phyloP scores from a whole-genome alignment of 2,113 vertebrate genomes.

The Raja brachyura region DNA sequence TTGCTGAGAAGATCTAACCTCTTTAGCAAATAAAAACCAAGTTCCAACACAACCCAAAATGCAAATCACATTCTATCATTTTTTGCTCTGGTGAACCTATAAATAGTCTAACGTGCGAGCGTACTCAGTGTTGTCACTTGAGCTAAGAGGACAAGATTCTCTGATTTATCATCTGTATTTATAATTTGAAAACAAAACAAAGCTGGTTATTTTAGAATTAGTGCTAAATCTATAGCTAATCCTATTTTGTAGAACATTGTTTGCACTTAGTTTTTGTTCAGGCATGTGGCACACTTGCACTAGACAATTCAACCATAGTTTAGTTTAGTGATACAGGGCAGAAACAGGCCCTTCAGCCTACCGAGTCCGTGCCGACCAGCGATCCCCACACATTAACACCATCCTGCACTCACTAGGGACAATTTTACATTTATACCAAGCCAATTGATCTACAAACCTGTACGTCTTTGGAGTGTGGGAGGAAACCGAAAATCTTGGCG shows the following conservation, averaged over 20 bases:
- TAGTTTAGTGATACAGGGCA: too few relatives aligned
- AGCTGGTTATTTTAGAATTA: background rate
- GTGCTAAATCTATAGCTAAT: background rate
- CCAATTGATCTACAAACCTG: too few relatives aligned
- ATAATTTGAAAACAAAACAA: conserved; percentile 12
- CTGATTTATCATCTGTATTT: background rate
- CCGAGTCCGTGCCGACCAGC: too few relatives aligned
- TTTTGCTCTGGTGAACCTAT: conserved; percentile 27
- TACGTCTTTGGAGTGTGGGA: too few relatives aligned
- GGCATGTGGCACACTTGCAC: background rate
- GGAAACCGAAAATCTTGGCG: too few relatives aligned
- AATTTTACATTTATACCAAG: too few relatives aligned
- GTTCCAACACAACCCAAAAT: background rate
- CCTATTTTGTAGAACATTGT: background rate
- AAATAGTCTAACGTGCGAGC: conserved; percentile 16
- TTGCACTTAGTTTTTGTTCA: background rate
- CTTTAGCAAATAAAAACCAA: background rate
- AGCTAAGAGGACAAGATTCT: conserved; percentile 29
- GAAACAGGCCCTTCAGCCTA: too few relatives aligned
- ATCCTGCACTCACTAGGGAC: too few relatives aligned
- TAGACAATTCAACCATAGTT: background rate
- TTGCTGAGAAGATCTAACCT: conserved; percentile 4
- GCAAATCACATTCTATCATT: conserved; percentile 30
- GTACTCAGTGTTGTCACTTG: conserved; percentile 22
- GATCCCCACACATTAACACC: too few relatives aligned